Evolutionary conservation across 2,113 vertebrate genomes (phyloP).

Genomic region (Gadus chalcogrammus): DNA sequence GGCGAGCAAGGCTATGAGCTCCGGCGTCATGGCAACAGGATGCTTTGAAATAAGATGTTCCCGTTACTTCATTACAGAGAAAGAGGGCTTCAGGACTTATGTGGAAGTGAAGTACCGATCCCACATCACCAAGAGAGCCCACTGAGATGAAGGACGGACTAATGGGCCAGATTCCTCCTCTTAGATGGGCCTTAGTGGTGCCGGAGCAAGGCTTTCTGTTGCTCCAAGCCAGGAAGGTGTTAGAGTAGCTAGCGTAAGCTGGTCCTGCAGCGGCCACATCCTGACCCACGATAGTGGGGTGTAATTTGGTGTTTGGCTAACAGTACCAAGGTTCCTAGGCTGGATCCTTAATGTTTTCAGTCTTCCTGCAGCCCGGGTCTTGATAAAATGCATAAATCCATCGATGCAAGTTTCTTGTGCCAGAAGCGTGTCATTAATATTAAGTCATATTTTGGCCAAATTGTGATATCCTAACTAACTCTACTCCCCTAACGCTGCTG

Average conservation of each 20-base stretch:
- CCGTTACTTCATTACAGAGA: slow-evolving; percentile 37
- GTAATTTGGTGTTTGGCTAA: no score
- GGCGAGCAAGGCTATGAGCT: slow-evolving; percentile 24
- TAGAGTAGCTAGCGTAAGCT: no score
- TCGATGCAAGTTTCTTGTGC: background rate
- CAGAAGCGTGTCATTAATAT: background rate
- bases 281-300: no score
- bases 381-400: no score
- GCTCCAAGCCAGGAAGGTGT: no score
- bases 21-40: slow-evolving; percentile 62
- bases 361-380: no score
- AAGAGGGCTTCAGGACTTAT: slow-evolving; percentile 24
- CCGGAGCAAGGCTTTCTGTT: no score
- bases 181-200: background rate
- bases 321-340: no score
- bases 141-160: slow-evolving; percentile 6
- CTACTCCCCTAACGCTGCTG: no score
- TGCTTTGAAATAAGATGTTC: slow-evolving; percentile 44
- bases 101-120: slow-evolving; percentile 16
- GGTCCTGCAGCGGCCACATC: no score
- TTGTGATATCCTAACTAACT: no score
- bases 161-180: slow-evolving; percentile 7
- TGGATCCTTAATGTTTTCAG: no score
- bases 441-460: background rate
- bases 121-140: slow-evolving; percentile 16